These are phyloP conservation scores for Xiphophorus birchmanni DNA, from an alignment of 2,797 vertebrate species.

Conservation along the genomic window DNA sequence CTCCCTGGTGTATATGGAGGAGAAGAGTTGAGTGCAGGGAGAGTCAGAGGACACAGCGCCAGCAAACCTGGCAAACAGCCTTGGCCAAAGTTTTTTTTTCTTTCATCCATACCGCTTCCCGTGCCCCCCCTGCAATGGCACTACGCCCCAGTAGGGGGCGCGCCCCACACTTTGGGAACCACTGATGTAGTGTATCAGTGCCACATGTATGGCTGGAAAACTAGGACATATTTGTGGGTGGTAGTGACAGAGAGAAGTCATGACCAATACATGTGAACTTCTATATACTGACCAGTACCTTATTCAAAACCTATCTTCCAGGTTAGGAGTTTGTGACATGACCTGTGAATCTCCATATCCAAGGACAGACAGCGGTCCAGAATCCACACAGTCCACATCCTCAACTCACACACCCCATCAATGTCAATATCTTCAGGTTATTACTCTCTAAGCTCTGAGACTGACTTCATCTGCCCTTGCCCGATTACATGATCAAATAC, in stretches of 20 bases:
- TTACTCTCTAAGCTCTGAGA: constrained; percentile 69
- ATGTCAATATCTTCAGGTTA: constrained; percentile 55
- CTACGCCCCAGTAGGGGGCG: no score
- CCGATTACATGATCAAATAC: constrained; percentile 72
- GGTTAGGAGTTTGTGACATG: constrained; percentile 49
- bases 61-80: no score
- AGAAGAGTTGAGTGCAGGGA: no score
- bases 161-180: no score
- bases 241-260: constrained; percentile 21
- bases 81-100: no score
- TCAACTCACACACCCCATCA: constrained; percentile 13
- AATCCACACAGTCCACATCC: constrained; percentile 23
- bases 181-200: not conserved
- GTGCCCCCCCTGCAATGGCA: no score
- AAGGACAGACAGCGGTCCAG: constrained; percentile 40
- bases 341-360: constrained; percentile 64
- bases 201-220: constrained; percentile 26
- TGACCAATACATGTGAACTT: constrained; percentile 43
- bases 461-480: constrained; percentile 62
- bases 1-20: no score
- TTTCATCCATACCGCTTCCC: no score
- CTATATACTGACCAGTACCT: constrained; percentile 11
- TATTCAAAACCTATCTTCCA: constrained; percentile 32
- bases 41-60: no score
- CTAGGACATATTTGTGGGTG: constrained; percentile 50